Conservation (phyloP, 2,888 invertebrate genomes). For the Odontocolon sp. region DNA sequence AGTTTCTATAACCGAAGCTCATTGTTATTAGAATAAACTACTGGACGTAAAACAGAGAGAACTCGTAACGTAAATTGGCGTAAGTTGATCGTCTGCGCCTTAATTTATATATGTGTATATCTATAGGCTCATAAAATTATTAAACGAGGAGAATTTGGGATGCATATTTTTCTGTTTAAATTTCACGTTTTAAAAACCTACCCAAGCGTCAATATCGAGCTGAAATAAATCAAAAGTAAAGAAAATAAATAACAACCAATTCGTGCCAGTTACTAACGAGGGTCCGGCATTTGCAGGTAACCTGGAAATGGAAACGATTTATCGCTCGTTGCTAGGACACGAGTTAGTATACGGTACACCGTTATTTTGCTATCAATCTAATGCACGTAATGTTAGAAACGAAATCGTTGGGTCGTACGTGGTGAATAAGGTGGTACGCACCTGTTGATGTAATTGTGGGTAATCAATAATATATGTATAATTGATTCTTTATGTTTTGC, state of each 20-base stretch:
- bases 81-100: slow-evolving; percentile 24
- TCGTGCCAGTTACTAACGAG: slow-evolving; percentile 16
- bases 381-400: background rate
- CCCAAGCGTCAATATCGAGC: background rate
- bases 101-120: too few relatives aligned
- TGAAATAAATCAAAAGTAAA: background rate
- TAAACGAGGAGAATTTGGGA: too few relatives aligned
- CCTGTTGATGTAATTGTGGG: background rate
- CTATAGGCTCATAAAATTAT: too few relatives aligned
- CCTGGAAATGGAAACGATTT: background rate
- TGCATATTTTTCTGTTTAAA: background rate
- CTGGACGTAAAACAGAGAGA: background rate
- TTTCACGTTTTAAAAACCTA: background rate
- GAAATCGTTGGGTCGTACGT: background rate
- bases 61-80: slow-evolving; percentile 9
- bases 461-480: background rate
- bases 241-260: slow-evolving; percentile 10
- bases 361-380: background rate
- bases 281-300: background rate
- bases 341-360: too few relatives aligned
- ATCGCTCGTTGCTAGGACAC: background rate
- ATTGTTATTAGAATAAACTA: slow-evolving; percentile 14
- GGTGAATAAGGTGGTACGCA: background rate
- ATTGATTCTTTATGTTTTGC: background rate
- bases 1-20: background rate